Base-by-base conservation (phyloP, 1,140 invertebrate genomes). In the Magallana ariakensis region DNA sequence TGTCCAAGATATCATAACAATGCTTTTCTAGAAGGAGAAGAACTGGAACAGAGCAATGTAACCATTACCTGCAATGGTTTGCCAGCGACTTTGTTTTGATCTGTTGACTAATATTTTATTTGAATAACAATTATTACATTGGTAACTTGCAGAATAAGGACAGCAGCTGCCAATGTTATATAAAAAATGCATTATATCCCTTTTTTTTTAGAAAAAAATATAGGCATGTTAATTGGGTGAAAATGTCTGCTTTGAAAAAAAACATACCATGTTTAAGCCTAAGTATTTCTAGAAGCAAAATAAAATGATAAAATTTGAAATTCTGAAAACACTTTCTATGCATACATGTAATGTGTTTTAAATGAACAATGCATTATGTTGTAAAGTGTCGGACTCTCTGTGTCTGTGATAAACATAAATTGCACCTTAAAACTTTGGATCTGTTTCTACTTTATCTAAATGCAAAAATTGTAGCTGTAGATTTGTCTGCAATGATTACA, bases 81-180 rank as follows among this genome's bases (percentile, higher is more conserved):
- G 19, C 55, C 53, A 54, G 10, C 53, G 8, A 55, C 53, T 82
- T 82, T 82, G 53, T n/a, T 82, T 55, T 26, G 66, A 75, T 75
- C 66, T 75, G 66, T 75, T 75, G 26, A 75, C 66, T 75, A 75
- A 75, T 75, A 26, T 75, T 60, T 60, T 33, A 75, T 56, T 82
- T 22, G 54, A 81, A 82, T 16, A 82, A 55, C 10, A 26, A 15
- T 56, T 6, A 56, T 19, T 54, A 62, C 33, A 46, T 46, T 46
- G 33, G 33, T 19, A 16, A 16, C 15, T 19, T 62, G 15, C 60
- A 16, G 15, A 62, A 62, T 19, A 62, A 16, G 4, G 60, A 62
- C 60, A 16, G 15, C 15, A 19, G 15, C 15, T 16, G 15, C 19
- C 60, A 62, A 62, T 62, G 19, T 16, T 62, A 62, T 62, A 19